phyloP scores from a whole-genome alignment of 1,140 invertebrate genomes.

The Brachionus paranguensis region DNA sequence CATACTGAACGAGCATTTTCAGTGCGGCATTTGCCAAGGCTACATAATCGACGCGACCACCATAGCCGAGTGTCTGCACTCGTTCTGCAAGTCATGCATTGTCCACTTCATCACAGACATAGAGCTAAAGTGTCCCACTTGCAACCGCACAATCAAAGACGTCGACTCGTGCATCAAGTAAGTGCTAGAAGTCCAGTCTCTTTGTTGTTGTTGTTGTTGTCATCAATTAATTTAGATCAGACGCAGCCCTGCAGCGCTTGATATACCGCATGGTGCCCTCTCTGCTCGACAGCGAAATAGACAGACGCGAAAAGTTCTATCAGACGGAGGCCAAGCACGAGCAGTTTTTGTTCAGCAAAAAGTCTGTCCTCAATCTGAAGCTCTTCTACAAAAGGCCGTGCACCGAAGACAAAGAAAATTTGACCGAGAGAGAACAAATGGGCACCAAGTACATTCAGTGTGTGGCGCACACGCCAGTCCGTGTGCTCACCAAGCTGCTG shows the following conservation, averaged over 20 bases:
- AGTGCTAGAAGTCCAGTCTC: not conserved
- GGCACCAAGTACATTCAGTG: slow-evolving; percentile 5
- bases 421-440: not conserved
- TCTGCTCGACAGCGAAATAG: slow-evolving; percentile 8
- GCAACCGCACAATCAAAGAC: not conserved
- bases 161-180: slow-evolving; percentile 2
- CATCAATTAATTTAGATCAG: not conserved
- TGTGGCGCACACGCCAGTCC: not conserved
- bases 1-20: slow-evolving; percentile 24
- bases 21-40: slow-evolving; percentile 55
- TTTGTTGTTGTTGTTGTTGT: not conserved
- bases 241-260: slow-evolving; percentile 5
- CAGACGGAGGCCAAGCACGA: not conserved
- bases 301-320: slow-evolving; percentile 10
- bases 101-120: slow-evolving; percentile 5
- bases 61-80: slow-evolving; percentile 58
- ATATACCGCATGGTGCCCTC: slow-evolving; percentile 8
- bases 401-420: not conserved
- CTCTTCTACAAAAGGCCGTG: not conserved
- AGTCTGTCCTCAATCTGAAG: not conserved
- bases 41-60: slow-evolving; percentile 58
- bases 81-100: slow-evolving; percentile 53
- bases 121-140: not conserved
- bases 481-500: not conserved
- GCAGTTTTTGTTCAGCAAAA: not conserved